Evolutionary conservation across 2,888 invertebrate genomes (phyloP), one percentile per base, ranked within the genome.

Genomic region (Hyalella azteca): DNA sequence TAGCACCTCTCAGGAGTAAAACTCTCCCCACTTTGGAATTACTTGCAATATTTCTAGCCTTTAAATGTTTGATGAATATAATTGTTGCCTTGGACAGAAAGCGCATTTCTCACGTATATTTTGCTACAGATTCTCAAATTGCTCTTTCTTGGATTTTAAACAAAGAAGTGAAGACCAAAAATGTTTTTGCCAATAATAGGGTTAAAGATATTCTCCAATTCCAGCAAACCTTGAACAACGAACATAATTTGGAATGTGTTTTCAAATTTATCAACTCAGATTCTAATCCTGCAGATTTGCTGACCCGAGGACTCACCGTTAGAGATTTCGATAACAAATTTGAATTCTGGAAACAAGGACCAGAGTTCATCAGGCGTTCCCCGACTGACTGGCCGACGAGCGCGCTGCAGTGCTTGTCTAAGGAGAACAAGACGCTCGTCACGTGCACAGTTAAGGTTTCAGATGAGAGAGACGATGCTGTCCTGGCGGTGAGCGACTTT

Each of bases 231-330:
- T 22, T 49, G 13, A 11, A 50, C 1, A 48, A 7, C 11, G 45
- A 45, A 4, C 22, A 50, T 22, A 13, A 19, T 5, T 36, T 48
- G 32, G 22, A n/a, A 1, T 36, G 32, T 48, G 9, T 11, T 50
- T 50, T 77, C 36, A 19, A 19, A n/a, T 49, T 50, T 48, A 29
- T 77, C 26, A 13, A 32, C 2, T 50, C 77, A 22, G 49, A 50
- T 40, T 15, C 54, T 19, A 77, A 77, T 29, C 77, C 77, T 26
- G 77, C 77, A 2, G 77, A 77, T 26, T 49, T 77, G 26, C 77
- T 77, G 3, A 77, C 77, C 26, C 19, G 77, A 26, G 77, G 77
- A 9, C 13, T 77, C 1, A 19, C 77, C 13, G 15, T 50, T 13
- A n/a, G 26, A 40, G 77, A 77, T 13, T 77, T 77, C 13, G n/a